phyloP scores from a whole-genome alignment of 2,888 invertebrate species.

The Melinopterus prodromus region DNA sequence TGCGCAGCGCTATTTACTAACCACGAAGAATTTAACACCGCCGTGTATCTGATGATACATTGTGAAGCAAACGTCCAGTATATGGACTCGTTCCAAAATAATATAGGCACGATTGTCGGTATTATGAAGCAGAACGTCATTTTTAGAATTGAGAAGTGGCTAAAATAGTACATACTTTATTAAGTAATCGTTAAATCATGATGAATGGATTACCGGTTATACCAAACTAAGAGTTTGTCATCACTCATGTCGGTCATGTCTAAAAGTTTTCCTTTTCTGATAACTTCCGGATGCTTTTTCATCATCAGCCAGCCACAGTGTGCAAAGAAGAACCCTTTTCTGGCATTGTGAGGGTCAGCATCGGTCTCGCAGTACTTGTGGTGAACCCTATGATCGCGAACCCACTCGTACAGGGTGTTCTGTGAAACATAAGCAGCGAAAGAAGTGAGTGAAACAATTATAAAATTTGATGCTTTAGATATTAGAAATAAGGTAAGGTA shows the following conservation, averaged over 20 bases:
- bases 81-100: conserved; percentile 72
- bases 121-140: conserved; percentile 74
- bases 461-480: too few relatives aligned
- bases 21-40: conserved; percentile 87
- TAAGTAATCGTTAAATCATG: conserved; percentile 63
- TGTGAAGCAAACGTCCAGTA: conserved; percentile 70
- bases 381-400: conserved; percentile 79
- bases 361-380: conserved; percentile 80
- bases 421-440: conserved; percentile 68
- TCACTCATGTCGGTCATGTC: conserved; percentile 81
- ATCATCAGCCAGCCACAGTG: conserved; percentile 94
- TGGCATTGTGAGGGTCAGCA: conserved; percentile 84
- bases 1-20: conserved; percentile 90
- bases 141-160: conserved; percentile 74
- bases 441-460: too few relatives aligned
- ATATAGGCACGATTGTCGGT: conserved; percentile 65
- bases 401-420: conserved; percentile 78
- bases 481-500: too few relatives aligned
- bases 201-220: conserved; percentile 76
- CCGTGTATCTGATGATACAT: conserved; percentile 75
- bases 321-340: conserved; percentile 89
- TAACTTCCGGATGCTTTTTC: conserved; percentile 87
- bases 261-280: conserved; percentile 76
- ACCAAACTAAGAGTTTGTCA: conserved; percentile 82
- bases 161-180: conserved; percentile 46